Conservation (phyloP, 2,797 vertebrate species). For the Setipinna tenuifilis region DNA sequence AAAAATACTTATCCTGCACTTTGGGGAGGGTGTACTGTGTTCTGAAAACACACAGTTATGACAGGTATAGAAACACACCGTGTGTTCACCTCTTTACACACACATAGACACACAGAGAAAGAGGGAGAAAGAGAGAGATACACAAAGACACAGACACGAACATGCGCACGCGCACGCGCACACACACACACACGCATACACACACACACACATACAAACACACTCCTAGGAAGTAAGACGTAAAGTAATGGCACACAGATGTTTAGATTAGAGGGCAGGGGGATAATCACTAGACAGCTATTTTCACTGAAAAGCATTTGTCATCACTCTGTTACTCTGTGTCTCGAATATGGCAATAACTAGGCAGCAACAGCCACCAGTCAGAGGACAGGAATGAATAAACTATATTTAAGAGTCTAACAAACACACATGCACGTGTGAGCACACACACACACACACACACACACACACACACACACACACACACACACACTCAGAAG, state of each 20-base stretch:
- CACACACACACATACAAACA: not conserved
- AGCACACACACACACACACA: not conserved
- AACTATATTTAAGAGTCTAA: not conserved
- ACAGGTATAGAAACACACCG: too few relatives aligned
- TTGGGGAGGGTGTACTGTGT: too few relatives aligned
- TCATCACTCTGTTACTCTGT: not conserved
- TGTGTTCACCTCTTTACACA: not conserved
- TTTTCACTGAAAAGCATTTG: not conserved
- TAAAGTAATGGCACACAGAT: not conserved
- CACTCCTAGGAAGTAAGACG: not conserved
- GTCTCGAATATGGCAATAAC: not conserved
- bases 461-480: not conserved
- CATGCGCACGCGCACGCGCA: not conserved
- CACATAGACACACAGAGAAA: constrained; percentile 10
- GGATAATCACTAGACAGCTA: not conserved
- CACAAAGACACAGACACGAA: not conserved
- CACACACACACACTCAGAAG: not conserved
- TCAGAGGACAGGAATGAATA: not conserved
- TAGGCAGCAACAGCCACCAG: not conserved
- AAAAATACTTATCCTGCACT: too few relatives aligned
- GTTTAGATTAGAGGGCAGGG: not conserved
- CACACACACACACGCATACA: not conserved
- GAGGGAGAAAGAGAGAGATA: not conserved
- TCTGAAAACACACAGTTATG: too few relatives aligned
- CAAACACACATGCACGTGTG: not conserved